phyloP scores from a whole-genome alignment of 1,140 invertebrate species.

The Aphelenchoides avenae region DNA sequence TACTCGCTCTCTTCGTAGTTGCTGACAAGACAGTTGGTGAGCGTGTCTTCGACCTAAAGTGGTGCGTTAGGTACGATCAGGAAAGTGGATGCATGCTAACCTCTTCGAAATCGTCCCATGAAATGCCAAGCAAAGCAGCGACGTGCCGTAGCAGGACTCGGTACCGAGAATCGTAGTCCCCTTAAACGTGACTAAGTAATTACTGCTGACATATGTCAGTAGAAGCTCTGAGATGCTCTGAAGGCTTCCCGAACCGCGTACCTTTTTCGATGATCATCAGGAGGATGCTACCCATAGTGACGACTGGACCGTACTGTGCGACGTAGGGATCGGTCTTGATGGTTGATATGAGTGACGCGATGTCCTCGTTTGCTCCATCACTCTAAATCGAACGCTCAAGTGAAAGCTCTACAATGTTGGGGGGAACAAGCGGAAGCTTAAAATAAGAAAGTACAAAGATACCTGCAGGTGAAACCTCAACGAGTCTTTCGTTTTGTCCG shows the following conservation, averaged over 20 bases:
- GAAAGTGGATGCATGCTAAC: slow-evolving; percentile 16
- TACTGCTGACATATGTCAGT: slow-evolving; percentile 1
- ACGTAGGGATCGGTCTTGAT: slow-evolving; percentile 41
- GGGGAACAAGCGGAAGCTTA: slow-evolving; percentile 4
- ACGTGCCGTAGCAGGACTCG: slow-evolving; percentile 61
- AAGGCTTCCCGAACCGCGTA: background rate
- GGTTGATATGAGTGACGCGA: slow-evolving; percentile 24
- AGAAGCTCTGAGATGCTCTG: slow-evolving; percentile 8
- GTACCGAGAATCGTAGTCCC: slow-evolving; percentile 62
- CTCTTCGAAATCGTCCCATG: slow-evolving; percentile 60
- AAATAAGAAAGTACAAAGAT: background rate
- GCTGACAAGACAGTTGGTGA: slow-evolving; percentile 40
- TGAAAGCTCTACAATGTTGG: background rate
- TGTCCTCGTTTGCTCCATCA: slow-evolving; percentile 27
- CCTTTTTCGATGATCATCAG: slow-evolving; percentile 28
- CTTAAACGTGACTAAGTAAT: slow-evolving; percentile 50
- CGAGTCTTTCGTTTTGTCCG: slow-evolving; percentile 44
- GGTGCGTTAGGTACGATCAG: too few relatives aligned
- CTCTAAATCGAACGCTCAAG: slow-evolving; percentile 18
- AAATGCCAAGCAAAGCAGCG: slow-evolving; percentile 59
- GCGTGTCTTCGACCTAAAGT: slow-evolving; percentile 50
- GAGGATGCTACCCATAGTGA: slow-evolving; percentile 35
- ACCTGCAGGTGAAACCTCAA: slow-evolving; percentile 33
- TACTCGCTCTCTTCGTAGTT: slow-evolving; percentile 54
- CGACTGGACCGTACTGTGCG: slow-evolving; percentile 23